Evolutionary conservation across 1,140 invertebrate species (phyloP).

Genomic region (Formica exsecta): DNA sequence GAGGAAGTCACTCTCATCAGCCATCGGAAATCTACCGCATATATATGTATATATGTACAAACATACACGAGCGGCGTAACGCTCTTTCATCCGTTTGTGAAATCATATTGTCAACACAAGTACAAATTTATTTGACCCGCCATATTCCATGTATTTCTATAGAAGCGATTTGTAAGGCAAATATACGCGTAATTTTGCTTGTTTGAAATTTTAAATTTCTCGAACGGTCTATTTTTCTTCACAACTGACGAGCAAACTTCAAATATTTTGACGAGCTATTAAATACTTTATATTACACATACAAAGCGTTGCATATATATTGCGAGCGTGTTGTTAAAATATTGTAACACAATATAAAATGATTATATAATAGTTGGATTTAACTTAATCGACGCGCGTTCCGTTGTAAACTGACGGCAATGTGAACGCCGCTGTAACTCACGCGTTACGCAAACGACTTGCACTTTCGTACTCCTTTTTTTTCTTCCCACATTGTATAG

Average conservation of each 20-base stretch:
- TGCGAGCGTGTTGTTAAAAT: not conserved
- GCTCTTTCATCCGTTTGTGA: not conserved
- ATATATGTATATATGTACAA: no score
- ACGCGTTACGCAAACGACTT: conserved; percentile 80
- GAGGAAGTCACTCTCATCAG: conserved; percentile 53
- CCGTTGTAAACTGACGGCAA: conserved; percentile 46
- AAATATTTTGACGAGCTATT: not conserved
- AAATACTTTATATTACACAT: not conserved
- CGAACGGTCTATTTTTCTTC: not conserved
- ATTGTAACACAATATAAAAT: not conserved
- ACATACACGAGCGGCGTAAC: not conserved
- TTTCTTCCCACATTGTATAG: conserved; percentile 75
- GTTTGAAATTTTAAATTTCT: not conserved
- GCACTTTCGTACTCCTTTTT: conserved; percentile 78
- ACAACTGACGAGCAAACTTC: not conserved
- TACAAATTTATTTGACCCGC: not conserved
- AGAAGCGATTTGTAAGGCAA: not conserved
- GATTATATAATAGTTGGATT: not conserved
- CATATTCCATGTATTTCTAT: not conserved
- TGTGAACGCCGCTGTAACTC: conserved; percentile 70
- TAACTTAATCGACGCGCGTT: not conserved
- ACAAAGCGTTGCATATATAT: not conserved
- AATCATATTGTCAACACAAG: conserved; percentile 24
- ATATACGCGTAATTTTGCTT: not conserved
- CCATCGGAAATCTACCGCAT: conserved; percentile 33